These are phyloP conservation scores for Lethenteron camtschaticum DNA, from an alignment of 2,113 vertebrate genomes.

Conservation along the genomic window DNA sequence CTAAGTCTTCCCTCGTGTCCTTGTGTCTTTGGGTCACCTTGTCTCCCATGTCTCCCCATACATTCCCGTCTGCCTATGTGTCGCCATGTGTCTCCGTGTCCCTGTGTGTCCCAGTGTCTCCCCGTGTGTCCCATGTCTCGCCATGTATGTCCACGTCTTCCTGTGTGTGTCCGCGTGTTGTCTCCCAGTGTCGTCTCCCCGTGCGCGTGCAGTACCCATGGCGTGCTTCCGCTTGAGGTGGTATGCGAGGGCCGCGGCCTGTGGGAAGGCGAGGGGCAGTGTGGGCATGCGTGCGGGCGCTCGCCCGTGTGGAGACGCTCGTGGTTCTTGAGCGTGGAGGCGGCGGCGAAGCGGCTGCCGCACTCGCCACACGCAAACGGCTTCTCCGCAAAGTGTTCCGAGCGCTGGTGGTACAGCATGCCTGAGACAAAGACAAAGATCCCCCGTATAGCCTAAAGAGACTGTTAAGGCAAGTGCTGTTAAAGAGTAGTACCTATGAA, in stretches of 20 bases:
- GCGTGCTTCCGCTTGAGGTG: conserved; percentile 71
- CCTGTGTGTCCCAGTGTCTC: too few species aligned
- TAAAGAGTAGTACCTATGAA: too few species aligned
- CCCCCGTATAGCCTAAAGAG: too few species aligned
- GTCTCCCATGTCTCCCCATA: too few species aligned
- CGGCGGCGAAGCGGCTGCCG: conserved; percentile 45
- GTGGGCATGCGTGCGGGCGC: conserved; percentile 49
- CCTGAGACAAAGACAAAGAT: conserved; percentile 19
- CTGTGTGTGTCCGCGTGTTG: too few species aligned
- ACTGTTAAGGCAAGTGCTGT: too few species aligned
- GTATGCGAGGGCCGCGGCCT: conserved; percentile 53
- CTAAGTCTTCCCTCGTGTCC: too few species aligned
- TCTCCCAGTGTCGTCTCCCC: not conserved
- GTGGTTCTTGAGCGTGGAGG: conserved; percentile 64
- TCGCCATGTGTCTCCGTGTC: too few species aligned
- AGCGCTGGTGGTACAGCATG: conserved; percentile 60
- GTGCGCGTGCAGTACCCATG: conserved; percentile 25
- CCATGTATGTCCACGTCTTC: too few species aligned
- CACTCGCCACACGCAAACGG: conserved; percentile 52
- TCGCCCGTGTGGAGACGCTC: conserved; percentile 50
- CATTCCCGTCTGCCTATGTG: too few species aligned
- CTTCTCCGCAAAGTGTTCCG: conserved; percentile 54
- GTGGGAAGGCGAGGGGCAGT: conserved; percentile 54
- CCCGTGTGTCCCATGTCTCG: too few species aligned
- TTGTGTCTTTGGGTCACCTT: too few species aligned